phyloP scores from a whole-genome alignment of 2,888 invertebrate genomes.

The Morpho helenor region DNA sequence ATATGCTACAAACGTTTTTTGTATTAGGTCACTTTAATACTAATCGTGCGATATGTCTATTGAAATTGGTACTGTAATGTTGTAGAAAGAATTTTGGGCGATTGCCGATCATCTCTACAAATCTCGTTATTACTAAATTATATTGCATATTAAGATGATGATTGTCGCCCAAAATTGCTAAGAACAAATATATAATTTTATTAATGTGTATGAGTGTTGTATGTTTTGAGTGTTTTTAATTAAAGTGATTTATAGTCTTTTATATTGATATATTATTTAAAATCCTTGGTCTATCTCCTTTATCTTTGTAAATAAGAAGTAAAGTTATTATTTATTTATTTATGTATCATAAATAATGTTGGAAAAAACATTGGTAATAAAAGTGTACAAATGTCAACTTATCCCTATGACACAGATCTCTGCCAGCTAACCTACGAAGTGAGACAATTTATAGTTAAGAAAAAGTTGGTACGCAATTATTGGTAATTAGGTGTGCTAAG shows the following conservation, averaged over 20 bases:
- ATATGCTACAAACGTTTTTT: too few relatives aligned
- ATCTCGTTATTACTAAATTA: background rate
- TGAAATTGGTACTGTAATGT: background rate
- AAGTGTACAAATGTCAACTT: too few relatives aligned
- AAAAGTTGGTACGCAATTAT: too few relatives aligned
- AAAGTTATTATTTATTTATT: background rate
- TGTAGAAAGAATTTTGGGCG: background rate
- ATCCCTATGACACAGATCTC: too few relatives aligned
- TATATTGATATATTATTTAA: slow-evolving; percentile 15
- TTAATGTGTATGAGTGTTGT: slow-evolving; percentile 39
- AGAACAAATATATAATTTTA: slow-evolving; percentile 1
- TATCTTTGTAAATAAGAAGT: background rate
- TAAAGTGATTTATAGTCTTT: slow-evolving; percentile 53
- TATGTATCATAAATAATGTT: too few relatives aligned
- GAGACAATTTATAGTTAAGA: too few relatives aligned
- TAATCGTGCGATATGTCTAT: too few relatives aligned
- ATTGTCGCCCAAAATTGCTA: background rate
- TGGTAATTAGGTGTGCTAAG: too few relatives aligned
- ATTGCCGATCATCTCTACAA: background rate
- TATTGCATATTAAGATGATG: background rate
- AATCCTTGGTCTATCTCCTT: background rate
- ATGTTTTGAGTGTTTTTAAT: slow-evolving; percentile 51
- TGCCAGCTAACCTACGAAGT: too few relatives aligned
- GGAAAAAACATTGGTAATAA: too few relatives aligned
- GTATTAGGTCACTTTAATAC: too few relatives aligned